phyloP scores from a whole-genome alignment of 2,113 vertebrate genomes.

The Toxotes jaculatrix region DNA sequence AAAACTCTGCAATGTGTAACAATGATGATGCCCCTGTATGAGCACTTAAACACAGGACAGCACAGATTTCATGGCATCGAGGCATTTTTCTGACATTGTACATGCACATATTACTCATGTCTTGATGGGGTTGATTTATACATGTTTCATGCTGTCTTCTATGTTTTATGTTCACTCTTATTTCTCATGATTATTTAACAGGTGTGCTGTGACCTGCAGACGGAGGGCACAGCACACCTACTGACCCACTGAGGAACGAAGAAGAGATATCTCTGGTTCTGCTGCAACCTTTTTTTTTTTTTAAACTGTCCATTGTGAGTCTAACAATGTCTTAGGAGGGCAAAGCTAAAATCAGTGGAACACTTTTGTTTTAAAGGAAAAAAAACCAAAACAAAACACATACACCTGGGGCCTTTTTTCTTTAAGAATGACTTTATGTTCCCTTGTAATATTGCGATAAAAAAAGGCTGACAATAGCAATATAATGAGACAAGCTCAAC shows the following conservation, averaged over 20 bases:
- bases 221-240: too few relatives aligned
- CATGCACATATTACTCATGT: background rate
- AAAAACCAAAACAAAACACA: constrained; percentile 3
- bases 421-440: constrained; percentile 72
- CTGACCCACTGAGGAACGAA: too few relatives aligned
- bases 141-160: background rate
- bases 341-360: background rate
- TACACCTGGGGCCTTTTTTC: constrained; percentile 19
- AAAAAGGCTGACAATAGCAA: constrained; percentile 66
- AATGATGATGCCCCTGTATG: too few relatives aligned
- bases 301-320: background rate
- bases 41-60: too few relatives aligned
- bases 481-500: constrained; percentile 54
- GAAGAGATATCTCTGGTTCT: background rate
- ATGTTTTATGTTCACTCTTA: background rate
- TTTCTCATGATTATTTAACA: background rate
- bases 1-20: too few relatives aligned
- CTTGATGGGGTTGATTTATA: background rate
- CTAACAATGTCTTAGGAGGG: background rate
- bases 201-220: background rate
- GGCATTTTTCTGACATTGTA: background rate
- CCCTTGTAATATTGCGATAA: constrained; percentile 55
- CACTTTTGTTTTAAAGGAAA: background rate
- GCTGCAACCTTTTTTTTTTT: background rate
- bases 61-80: too few relatives aligned